Percentiles rank a stretch among this genome's conserved stretches.
Conservation (phyloP, 2,888 invertebrate genomes). For the Amaurobius ferox region DNA sequence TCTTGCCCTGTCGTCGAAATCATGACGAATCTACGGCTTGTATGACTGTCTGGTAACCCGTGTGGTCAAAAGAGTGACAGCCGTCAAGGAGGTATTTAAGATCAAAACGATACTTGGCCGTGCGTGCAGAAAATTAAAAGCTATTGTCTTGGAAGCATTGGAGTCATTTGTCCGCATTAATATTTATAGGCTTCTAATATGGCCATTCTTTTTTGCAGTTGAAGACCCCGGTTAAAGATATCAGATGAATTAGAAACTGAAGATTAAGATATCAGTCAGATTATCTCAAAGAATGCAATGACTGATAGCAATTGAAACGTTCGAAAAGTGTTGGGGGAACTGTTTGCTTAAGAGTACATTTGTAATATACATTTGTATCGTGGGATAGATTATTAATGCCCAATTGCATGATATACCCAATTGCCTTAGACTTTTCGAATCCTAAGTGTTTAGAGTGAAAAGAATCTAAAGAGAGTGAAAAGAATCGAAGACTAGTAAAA, state of each 20-base stretch:
- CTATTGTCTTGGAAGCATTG: neutral
- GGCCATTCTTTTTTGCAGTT: neutral
- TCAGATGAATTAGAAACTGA: neutral
- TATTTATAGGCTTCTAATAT: neutral
- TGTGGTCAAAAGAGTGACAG: slow-evolving; percentile 42
- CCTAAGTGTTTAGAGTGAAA: too few relatives aligned
- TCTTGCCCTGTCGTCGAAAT: slow-evolving; percentile 33
- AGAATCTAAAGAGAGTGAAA: too few relatives aligned
- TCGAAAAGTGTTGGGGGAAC: neutral
- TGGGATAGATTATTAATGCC: too few relatives aligned
- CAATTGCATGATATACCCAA: too few relatives aligned
- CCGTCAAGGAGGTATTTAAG: slow-evolving; percentile 19
- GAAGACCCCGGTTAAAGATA: neutral
- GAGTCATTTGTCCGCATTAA: slow-evolving; percentile 14
- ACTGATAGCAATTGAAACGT: neutral
- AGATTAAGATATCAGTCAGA: slow-evolving; percentile 6
- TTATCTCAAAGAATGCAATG: neutral
- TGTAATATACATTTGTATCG: too few relatives aligned
- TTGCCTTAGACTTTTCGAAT: too few relatives aligned
- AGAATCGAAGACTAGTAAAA: too few relatives aligned
- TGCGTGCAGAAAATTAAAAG: slow-evolving; percentile 10
- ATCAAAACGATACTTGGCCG: neutral
- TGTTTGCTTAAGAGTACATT: neutral
- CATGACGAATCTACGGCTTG: slow-evolving; percentile 36
- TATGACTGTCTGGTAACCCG: slow-evolving; percentile 27